These are phyloP conservation scores for Peromyscus attwateri DNA, from an alignment of 2,797 vertebrate genomes.

Conservation along the genomic window DNA sequence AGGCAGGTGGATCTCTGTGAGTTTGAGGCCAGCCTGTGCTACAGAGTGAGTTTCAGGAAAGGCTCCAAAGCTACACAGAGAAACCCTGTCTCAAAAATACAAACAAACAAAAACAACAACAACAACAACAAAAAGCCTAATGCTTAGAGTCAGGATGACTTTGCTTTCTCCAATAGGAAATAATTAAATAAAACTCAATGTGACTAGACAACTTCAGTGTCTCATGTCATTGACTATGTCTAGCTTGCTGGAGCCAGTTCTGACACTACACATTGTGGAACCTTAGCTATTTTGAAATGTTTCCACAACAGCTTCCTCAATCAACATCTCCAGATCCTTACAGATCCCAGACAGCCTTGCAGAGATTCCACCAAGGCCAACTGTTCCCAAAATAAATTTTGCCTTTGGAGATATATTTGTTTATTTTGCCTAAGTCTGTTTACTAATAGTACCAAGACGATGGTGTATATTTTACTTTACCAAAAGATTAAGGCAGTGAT, in stretches of 20 bases:
- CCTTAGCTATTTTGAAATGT: background rate
- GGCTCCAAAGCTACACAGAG: too few relatives aligned
- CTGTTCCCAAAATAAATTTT: background rate
- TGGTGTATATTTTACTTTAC: background rate
- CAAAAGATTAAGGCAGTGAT: background rate
- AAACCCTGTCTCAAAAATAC: too few relatives aligned
- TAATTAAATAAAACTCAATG: conserved; percentile 6
- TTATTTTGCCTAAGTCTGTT: background rate
- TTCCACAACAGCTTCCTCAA: background rate
- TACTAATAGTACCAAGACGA: background rate
- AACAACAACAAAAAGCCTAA: background rate
- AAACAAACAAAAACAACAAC: too few relatives aligned
- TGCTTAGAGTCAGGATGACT: background rate
- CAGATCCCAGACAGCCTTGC: background rate
- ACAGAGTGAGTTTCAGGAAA: too few relatives aligned
- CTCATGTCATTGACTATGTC: background rate
- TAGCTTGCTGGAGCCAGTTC: background rate
- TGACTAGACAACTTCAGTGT: background rate
- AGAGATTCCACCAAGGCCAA: background rate
- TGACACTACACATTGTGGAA: background rate
- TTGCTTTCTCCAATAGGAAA: conserved; percentile 25
- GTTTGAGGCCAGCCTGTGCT: too few relatives aligned
- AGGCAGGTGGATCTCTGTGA: too few relatives aligned
- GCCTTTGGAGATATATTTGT: background rate
- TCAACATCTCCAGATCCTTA: background rate